Base-by-base conservation (phyloP, 2,797 vertebrate genomes). In the Crenuchus spilurus region DNA sequence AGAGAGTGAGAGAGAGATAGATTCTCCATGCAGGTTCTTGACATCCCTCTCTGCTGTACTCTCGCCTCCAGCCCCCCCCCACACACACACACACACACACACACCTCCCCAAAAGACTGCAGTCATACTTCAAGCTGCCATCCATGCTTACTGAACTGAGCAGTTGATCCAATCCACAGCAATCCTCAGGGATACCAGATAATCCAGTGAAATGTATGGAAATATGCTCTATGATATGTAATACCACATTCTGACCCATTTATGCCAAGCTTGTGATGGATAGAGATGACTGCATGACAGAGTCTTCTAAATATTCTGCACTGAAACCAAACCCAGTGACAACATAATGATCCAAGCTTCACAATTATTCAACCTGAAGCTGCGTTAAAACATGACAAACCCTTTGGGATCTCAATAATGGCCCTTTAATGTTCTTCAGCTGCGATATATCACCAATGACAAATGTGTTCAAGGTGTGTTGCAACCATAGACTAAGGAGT, bases 1-100 rank as follows among this genome's bases (percentile, higher is more conserved):
- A 63, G 51, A 9, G 41, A 9, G 41, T 79, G 67, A 74, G 33
- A 31, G 8, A 11, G 5, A 69, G 78, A 80, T 76, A 73, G 74
- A 76, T 76, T 80, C 70, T 68, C 33, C 44, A 70, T 72, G 65
- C 33, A 33, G 41, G 44, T 73, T 70, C 51, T 65, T 37, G 24
- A 16, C 33, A 63, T 63, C 60, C 52, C 30, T 33, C 52, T 33
- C 30, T 28, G 13, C 51, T 33, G 6, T 14, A 26, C 60, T 44
- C 60, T 33, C 3, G 20, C 58, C 35, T 61, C 33, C 37, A 63
- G 24, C 39, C 24, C 37, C 20, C 4, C 18, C 33, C 3, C 33
- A 35, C 3, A 35, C 3, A 35, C 3, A 35, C 3, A 35, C 3
- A 35, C 3, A 35, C 20, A 52, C 28, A 35, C 3, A 35, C 3